phyloP scores from a whole-genome alignment of 2,888 invertebrate species.

The Drosophila cracens region DNA sequence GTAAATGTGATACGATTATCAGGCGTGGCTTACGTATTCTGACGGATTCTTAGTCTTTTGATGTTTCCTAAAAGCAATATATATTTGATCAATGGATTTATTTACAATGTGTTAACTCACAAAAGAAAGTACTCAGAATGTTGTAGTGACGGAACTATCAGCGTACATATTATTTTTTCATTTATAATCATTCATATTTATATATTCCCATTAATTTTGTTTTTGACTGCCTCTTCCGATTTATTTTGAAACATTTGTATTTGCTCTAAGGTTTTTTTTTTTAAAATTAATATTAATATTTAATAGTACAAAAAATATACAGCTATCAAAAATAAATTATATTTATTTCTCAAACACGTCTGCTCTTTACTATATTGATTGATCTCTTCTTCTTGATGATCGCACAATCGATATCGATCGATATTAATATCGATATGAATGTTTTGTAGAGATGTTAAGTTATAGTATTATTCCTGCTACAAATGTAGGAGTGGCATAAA shows the following conservation, averaged over 20 bases:
- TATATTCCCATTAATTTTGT: neutral
- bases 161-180: neutral
- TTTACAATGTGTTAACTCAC: neutral
- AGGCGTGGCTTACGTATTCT: conserved; percentile 32
- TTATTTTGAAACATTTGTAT: neutral
- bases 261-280: neutral
- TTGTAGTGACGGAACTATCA: neutral
- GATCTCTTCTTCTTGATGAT: neutral
- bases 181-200: neutral
- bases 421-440: neutral
- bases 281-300: neutral
- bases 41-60: conserved; percentile 36
- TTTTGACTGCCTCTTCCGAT: too few relatives aligned
- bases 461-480: neutral
- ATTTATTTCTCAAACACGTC: neutral
- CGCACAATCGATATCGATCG: neutral
- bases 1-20: conserved; percentile 66
- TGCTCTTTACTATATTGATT: neutral
- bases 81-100: neutral
- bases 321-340: neutral
- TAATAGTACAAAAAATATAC: neutral
- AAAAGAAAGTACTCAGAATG: neutral
- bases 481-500: neutral
- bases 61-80: neutral
- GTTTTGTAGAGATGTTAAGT: neutral